phyloP scores from a whole-genome alignment of 1,140 invertebrate species.

The Zelostemma sp. region DNA sequence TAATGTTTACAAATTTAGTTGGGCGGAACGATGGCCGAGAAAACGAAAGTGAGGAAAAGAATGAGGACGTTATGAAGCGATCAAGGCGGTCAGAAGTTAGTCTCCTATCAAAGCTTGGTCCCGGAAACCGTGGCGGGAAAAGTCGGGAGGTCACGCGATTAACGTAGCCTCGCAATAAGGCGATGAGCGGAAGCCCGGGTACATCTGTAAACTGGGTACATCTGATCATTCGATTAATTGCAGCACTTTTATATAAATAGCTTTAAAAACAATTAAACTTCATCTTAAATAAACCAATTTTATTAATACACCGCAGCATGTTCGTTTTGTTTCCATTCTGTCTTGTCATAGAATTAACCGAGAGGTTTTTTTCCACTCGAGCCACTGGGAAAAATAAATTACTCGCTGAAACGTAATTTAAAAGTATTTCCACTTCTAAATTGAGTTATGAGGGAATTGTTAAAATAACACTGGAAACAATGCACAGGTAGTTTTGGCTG shows the following conservation, averaged over 20 bases:
- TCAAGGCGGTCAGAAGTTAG: too few relatives aligned
- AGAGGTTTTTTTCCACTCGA: neutral
- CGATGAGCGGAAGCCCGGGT: constrained; percentile 40
- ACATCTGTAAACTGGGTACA: constrained; percentile 29
- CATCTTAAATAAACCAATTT: too few relatives aligned
- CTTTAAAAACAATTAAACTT: too few relatives aligned
- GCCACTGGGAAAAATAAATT: neutral
- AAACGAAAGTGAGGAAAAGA: constrained; percentile 26
- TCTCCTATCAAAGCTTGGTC: constrained; percentile 23
- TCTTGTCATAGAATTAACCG: neutral
- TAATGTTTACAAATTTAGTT: constrained; percentile 13
- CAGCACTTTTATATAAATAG: too few relatives aligned
- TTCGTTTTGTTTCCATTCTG: neutral
- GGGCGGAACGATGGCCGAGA: constrained; percentile 7
- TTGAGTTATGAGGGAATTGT: constrained; percentile 1
- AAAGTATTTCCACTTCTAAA: neutral
- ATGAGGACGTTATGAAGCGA: constrained; percentile 34
- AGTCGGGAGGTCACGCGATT: constrained; percentile 51
- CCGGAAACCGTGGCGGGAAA: constrained; percentile 31
- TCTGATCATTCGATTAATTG: neutral
- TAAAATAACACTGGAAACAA: constrained; percentile 8
- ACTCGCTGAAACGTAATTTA: neutral
- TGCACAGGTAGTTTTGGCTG: constrained; percentile 18
- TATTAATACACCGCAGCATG: too few relatives aligned
- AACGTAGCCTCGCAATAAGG: constrained; percentile 26